phyloP scores from a whole-genome alignment of 2,888 invertebrate genomes.

The Alentia gelatinosa region DNA sequence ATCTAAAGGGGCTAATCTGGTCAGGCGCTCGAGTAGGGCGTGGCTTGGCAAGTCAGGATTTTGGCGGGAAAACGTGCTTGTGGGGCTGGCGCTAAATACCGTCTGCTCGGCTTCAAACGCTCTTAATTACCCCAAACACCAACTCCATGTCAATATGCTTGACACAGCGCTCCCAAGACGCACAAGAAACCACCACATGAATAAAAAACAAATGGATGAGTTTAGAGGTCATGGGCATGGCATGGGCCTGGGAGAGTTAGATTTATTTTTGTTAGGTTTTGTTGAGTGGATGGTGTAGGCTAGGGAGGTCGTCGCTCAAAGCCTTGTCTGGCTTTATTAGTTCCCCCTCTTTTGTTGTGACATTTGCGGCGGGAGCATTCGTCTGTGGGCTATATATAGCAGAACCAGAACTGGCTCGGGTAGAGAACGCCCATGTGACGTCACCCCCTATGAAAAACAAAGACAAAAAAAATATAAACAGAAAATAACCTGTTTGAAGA shows the following conservation, averaged over 20 bases:
- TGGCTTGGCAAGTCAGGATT: neutral
- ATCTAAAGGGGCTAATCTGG: neutral
- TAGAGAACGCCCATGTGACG: neutral
- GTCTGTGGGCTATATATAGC: neutral
- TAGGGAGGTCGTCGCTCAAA: neutral
- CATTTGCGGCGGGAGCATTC: neutral
- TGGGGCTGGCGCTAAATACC: neutral
- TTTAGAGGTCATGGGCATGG: no score
- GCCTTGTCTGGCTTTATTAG: neutral
- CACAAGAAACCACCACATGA: neutral
- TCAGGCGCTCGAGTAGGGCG: neutral
- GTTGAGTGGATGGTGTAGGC: neutral
- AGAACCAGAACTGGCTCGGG: neutral
- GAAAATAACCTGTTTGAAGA: no score
- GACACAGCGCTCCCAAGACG: neutral
- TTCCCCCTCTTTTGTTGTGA: conserved; percentile 10
- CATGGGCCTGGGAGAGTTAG: no score
- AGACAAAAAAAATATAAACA: no score
- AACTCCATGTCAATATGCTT: neutral
- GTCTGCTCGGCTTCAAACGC: neutral
- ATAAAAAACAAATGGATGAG: no score
- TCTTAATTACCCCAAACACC: neutral
- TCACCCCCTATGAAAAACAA: neutral
- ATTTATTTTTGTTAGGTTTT: neutral
- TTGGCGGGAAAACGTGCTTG: neutral